phyloP scores from a whole-genome alignment of 2,113 vertebrate genomes.

The Taxidea taxus region DNA sequence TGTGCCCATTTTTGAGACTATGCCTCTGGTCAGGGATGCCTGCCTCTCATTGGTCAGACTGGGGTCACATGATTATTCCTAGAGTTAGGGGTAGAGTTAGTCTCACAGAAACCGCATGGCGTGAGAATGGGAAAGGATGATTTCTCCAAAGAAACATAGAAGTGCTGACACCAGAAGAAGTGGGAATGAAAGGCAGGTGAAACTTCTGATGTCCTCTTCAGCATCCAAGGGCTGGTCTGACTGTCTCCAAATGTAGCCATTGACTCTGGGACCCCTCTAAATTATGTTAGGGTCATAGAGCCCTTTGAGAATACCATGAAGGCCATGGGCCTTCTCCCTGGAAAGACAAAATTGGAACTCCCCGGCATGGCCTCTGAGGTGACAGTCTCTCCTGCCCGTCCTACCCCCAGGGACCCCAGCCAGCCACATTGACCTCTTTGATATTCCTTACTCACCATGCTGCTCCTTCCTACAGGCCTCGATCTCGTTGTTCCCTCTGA shows the following conservation, averaged over 20 bases:
- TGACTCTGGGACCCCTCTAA: not conserved
- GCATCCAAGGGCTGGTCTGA: not conserved
- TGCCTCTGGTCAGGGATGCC: not conserved
- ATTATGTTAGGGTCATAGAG: not conserved
- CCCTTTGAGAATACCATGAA: not conserved
- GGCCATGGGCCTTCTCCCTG: not conserved
- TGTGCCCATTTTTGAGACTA: not conserved
- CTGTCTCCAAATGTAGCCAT: not conserved
- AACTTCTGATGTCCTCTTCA: not conserved
- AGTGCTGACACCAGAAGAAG: not conserved
- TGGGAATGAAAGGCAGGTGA: not conserved
- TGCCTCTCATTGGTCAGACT: not conserved
- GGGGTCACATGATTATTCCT: not conserved
- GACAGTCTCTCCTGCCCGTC: not conserved
- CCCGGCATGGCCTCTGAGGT: not conserved
- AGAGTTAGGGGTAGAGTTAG: not conserved
- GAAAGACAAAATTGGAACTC: not conserved
- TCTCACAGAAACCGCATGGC: not conserved
- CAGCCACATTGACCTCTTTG: not conserved
- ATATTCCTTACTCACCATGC: not conserved
- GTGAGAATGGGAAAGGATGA: not conserved
- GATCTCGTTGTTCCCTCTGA: not conserved
- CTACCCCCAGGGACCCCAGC: too few relatives aligned
- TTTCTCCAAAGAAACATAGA: not conserved
- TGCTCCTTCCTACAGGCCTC: not conserved